These are phyloP conservation scores for Empis stercorea DNA, from an alignment of 2,888 invertebrate species.

Conservation along the genomic window DNA sequence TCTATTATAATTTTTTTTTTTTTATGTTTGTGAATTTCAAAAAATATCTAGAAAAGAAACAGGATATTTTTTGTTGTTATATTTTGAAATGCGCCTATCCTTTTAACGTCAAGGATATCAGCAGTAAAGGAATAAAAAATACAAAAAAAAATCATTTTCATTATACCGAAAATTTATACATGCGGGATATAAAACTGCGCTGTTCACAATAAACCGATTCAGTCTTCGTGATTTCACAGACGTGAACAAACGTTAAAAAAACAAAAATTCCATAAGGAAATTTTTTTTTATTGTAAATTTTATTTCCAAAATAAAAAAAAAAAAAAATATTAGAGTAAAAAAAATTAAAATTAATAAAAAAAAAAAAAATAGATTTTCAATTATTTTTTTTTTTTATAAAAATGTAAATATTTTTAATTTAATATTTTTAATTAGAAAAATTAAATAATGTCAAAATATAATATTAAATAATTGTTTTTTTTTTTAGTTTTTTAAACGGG, in stretches of 20 bases:
- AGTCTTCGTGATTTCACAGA: constrained; percentile 1
- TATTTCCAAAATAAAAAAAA: neutral
- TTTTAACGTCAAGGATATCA: no score
- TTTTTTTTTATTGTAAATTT: neutral
- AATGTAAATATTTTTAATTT: neutral
- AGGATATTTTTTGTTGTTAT: no score
- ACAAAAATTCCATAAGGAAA: neutral
- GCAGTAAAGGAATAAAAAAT: no score
- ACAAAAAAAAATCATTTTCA: no score
- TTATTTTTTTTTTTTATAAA: neutral
- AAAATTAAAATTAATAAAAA: neutral
- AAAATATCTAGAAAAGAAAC: no score
- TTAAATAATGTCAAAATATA: neutral
- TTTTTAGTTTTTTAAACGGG: no score
- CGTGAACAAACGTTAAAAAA: neutral
- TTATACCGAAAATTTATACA: no score
- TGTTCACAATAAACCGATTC: neutral
- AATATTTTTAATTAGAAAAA: neutral
- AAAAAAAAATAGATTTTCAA: neutral
- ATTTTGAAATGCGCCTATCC: no score
- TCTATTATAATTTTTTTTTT: no score
- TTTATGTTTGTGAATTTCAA: no score
- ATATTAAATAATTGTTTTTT: no score
- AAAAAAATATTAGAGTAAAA: neutral
- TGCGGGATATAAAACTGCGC: neutral